phyloP scores from a whole-genome alignment of 1,140 invertebrate species.

The Bombus confusus region DNA sequence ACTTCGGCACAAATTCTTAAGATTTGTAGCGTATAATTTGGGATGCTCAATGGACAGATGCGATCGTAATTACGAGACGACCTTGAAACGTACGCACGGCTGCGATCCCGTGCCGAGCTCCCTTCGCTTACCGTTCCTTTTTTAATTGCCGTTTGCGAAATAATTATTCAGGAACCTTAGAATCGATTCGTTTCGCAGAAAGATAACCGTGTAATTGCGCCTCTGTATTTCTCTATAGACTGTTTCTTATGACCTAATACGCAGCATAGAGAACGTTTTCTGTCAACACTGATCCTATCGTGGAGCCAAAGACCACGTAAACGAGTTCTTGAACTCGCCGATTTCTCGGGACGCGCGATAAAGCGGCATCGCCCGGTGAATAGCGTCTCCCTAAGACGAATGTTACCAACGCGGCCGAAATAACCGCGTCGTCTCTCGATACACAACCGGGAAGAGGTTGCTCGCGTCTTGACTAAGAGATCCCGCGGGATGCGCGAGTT shows the following conservation, averaged over 20 bases:
- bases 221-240: neutral
- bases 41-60: conserved; percentile 39
- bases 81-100: conserved; percentile 11
- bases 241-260: neutral
- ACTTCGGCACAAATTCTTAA: conserved; percentile 1
- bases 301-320: neutral
- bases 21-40: conserved; percentile 46
- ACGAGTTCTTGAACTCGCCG: too few species aligned
- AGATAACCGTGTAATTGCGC: neutral
- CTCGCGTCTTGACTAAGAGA: conserved; percentile 73
- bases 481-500: conserved; percentile 77
- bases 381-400: neutral
- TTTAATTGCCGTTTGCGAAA: neutral
- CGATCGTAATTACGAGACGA: conserved; percentile 32
- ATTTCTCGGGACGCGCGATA: neutral
- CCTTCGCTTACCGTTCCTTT: neutral
- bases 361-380: neutral
- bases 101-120: neutral
- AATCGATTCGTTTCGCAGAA: too few species aligned
- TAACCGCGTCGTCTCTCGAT: conserved; percentile 3
- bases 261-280: neutral
- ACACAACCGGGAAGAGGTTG: conserved; percentile 20
- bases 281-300: neutral
- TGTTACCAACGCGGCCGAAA: neutral
- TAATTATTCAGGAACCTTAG: conserved; percentile 3